These are phyloP conservation scores for Enteromius anoplus DNA, from an alignment of 2,797 vertebrate species.

Conservation along the genomic window DNA sequence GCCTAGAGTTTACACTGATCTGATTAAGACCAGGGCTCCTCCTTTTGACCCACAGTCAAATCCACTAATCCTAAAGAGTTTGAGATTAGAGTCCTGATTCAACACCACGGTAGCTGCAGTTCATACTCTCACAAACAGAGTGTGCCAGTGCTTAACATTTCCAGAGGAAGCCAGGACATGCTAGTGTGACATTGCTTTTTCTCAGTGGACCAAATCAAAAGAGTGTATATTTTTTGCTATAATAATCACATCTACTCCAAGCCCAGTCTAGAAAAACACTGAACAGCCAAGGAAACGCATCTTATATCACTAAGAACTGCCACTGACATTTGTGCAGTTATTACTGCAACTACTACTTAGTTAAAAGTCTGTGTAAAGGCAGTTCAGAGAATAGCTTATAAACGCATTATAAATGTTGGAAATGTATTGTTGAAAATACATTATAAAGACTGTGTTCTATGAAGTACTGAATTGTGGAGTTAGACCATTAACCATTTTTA, in stretches of 20 bases:
- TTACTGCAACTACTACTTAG: background rate
- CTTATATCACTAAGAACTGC: background rate
- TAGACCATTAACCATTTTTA: background rate
- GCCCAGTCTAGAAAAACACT: background rate
- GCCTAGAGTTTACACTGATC: conserved; percentile 50
- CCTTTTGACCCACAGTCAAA: conserved; percentile 53
- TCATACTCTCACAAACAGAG: conserved; percentile 51
- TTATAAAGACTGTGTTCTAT: background rate
- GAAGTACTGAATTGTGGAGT: background rate
- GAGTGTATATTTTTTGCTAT: background rate
- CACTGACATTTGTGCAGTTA: background rate
- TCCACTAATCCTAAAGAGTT: conserved; percentile 52
- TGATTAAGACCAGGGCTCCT: conserved; percentile 60
- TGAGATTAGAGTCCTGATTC: conserved; percentile 34
- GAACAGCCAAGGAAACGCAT: background rate
- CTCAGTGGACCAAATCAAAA: background rate
- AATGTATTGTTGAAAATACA: background rate
- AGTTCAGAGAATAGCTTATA: background rate
- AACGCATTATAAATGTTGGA: background rate
- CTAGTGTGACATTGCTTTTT: background rate
- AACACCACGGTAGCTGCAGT: conserved; percentile 25
- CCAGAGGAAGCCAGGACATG: background rate
- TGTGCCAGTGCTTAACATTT: conserved; percentile 27
- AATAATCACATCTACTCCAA: background rate
- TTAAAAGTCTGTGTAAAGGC: background rate